Percentiles rank a stretch among this genome's conserved stretches.
phyloP scores from a whole-genome alignment of 2,113 vertebrate genomes.

The Stictonetta naevosa region DNA sequence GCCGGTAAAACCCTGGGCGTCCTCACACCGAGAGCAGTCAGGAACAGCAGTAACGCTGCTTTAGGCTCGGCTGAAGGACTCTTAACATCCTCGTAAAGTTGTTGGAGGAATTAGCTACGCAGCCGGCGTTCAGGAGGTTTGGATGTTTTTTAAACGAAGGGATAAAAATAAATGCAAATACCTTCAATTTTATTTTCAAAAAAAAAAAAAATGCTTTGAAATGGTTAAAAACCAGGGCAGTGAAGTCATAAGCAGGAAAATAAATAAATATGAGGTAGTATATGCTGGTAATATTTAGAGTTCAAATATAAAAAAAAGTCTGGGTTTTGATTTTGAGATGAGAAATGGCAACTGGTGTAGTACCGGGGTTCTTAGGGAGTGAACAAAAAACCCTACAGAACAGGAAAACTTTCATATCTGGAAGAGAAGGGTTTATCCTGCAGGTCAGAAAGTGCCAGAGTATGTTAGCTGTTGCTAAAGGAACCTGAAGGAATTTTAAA shows the following conservation, averaged over 20 bases:
- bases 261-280: not conserved
- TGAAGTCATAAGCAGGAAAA: not conserved
- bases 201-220: not conserved
- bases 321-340: too few species aligned
- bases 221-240: not conserved
- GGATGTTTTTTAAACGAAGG: not conserved
- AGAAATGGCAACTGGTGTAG: too few species aligned
- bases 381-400: not conserved
- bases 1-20: not conserved
- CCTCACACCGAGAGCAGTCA: not conserved
- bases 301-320: not conserved
- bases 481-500: not conserved
- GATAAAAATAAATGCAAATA: rapidly evolving
- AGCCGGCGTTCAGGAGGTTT: not conserved
- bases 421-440: not conserved
- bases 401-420: not conserved
- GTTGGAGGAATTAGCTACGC: not conserved
- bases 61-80: not conserved
- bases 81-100: not conserved
- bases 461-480: not conserved
- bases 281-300: not conserved
- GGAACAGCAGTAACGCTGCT: not conserved
- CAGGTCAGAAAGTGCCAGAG: not conserved
- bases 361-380: not conserved
- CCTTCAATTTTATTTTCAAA: rapidly evolving